Conservation (phyloP, 2,113 vertebrate species). For the Acinonyx jubatus region DNA sequence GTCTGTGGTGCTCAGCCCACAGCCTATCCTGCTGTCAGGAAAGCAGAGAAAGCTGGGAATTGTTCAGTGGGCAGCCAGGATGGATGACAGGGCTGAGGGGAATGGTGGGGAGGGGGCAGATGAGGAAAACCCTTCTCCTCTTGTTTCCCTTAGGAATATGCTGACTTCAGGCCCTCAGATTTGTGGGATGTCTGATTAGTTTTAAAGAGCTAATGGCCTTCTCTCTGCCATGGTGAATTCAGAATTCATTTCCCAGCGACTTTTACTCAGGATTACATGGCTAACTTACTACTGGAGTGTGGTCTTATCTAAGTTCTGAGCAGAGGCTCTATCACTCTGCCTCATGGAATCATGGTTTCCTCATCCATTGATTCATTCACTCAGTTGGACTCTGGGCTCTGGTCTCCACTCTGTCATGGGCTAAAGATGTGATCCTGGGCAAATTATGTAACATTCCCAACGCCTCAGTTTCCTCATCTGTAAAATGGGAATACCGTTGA, state of each 20-base stretch:
- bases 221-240: not conserved
- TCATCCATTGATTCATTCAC: not conserved
- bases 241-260: not conserved
- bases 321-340: not conserved
- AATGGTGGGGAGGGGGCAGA: not conserved
- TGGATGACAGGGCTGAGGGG: accelerated
- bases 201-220: not conserved
- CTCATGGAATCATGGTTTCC: not conserved
- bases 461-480: not conserved
- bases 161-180: not conserved
- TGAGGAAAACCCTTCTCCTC: not conserved
- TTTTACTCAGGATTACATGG: not conserved
- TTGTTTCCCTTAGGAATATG: not conserved
- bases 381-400: not conserved
- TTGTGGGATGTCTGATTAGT: not conserved
- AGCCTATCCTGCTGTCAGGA: not conserved
- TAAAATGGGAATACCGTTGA: not conserved
- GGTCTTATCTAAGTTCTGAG: not conserved
- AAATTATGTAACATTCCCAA: not conserved
- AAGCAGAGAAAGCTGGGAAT: not conserved
- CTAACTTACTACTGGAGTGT: not conserved
- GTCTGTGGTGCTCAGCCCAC: not conserved
- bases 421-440: not conserved
- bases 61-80: not conserved
- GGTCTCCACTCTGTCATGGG: not conserved